Evolutionary conservation across 2,797 vertebrate species (phyloP).

Genomic region (Balearica regulorum): DNA sequence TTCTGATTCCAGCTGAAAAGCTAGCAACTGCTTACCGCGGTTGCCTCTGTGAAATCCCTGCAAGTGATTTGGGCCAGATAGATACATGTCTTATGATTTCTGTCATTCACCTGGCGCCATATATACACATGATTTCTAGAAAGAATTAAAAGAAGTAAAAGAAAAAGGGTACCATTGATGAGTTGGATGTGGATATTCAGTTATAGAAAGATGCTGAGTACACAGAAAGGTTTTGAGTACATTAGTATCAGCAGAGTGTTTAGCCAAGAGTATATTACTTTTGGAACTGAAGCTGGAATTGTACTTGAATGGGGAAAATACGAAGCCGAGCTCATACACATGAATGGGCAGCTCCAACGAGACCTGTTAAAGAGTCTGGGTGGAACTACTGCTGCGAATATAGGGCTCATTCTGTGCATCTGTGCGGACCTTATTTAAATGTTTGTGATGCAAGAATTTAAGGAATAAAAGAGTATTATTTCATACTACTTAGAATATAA

Average conservation of each 20-base stretch:
- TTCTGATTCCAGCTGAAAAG: neutral
- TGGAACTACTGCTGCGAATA: neutral
- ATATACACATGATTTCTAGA: fast-evolving
- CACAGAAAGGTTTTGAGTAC: neutral
- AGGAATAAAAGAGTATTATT: neutral
- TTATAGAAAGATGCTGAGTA: neutral
- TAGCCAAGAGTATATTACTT: neutral
- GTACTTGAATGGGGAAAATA: neutral
- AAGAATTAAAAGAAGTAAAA: neutral
- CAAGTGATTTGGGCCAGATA: neutral
- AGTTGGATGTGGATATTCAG: neutral
- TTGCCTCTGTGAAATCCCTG: neutral
- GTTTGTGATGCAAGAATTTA: neutral
- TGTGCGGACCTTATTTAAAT: neutral
- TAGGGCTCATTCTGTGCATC: neutral
- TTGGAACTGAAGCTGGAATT: neutral
- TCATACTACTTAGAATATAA: neutral
- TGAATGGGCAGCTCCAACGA: neutral
- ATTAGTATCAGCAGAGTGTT: neutral
- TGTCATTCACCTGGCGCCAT: neutral
- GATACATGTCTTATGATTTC: neutral
- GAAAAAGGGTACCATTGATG: neutral
- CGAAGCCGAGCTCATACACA: fast-evolving
- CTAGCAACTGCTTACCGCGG: fast-evolving
- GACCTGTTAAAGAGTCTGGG: neutral